Evolutionary conservation across 1,140 invertebrate species (phyloP), one percentile per base, ranked within the genome.

Genomic region (Cydia amplana): DNA sequence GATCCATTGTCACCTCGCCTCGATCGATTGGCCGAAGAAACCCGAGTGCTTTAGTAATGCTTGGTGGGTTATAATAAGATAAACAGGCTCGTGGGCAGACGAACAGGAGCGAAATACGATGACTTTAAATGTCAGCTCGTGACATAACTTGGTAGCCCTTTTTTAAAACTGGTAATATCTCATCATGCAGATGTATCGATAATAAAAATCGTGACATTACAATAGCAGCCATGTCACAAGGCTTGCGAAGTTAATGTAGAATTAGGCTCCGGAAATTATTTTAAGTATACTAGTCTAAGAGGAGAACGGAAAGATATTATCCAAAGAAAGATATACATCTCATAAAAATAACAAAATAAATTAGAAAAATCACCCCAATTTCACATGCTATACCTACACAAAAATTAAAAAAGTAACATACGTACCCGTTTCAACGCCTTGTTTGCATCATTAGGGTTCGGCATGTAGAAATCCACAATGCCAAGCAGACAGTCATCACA

Each of bases 401-500:
- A 63, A 63, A 23, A 55, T 51, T 75, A 77, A 77, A 76, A 16
- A 55, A 64, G 28, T 32, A 32, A 32, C 32, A 32, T 43, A 86
- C 93, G 85, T 91, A 95, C 95, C 95, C 96, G 96, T 93, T 94
- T 96, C 67, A 93, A 93, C 40, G 93, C 92, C 79, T 93, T 92
- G 25, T 87, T 87, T 9, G 91, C 83, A 63, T 94, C 94, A 60
- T 91, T 86, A 43, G 94, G 94, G 78, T 94, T 94, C 77, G 96
- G 94, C 73, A 95, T 94, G 82, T 95, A 95, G 72, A 95, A 91
- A 93, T 97, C 96, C 76, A 95, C 96, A 80, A 97, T 97, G 5
- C 96, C 96, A 76, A 97, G 93, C 46, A 97, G 90, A 79, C 96
- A 97, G 88, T 97, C 96, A 85, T 97, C 96, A 88, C 96, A 97